Base-by-base conservation (phyloP, 2,888 invertebrate genomes). In the Acronicta psi region DNA sequence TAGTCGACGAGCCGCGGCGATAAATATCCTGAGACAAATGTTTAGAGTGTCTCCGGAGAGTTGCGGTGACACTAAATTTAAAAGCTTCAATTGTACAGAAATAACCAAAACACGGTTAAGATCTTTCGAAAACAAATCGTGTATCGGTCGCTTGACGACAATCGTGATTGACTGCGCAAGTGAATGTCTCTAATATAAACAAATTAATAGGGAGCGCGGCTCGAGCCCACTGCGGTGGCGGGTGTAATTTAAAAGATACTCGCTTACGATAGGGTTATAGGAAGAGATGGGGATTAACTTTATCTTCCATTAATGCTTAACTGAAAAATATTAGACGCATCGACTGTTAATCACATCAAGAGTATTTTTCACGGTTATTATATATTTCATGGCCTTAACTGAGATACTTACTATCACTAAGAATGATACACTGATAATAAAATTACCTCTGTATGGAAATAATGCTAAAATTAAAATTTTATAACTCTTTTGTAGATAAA, bases 1-100 rank as follows among this genome's bases (percentile, higher is more conserved):
- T 88, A 93, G 88, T 86, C 90, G 85, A 84, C 92, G 87, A 88
- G 89, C 87, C 85, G 86, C 81, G 81, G 82, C 92, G 90, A 93
- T 94, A 93, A 93, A 94, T 94, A 94, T 92, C 88, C 91, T 85
- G 84, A 92, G 93, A 94, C 93, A 93, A 94, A 94, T 93, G 93
- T 89, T 91, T 86, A 84, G 87, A 88, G 84, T 91, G 91, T 92
- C 93, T 91, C 92, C 85, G 77, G 91, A 88, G 93, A 92, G 90
- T 85, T 89, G 92, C 92, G 92, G 92, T 90, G 93, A 92, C 93
- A 94, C 93, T 93, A 91, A 90, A 94, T 94, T 93, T 94, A 92
- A 93, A 92, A 92, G 93, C 93, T 88, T 91, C 93, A 90, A 93
- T 93, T 92, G 93, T 91, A 93, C 93, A 90, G 91, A 92, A 94